Evolutionary conservation across 2,888 invertebrate genomes (phyloP).

Genomic region (Acholoe squamosa): DNA sequence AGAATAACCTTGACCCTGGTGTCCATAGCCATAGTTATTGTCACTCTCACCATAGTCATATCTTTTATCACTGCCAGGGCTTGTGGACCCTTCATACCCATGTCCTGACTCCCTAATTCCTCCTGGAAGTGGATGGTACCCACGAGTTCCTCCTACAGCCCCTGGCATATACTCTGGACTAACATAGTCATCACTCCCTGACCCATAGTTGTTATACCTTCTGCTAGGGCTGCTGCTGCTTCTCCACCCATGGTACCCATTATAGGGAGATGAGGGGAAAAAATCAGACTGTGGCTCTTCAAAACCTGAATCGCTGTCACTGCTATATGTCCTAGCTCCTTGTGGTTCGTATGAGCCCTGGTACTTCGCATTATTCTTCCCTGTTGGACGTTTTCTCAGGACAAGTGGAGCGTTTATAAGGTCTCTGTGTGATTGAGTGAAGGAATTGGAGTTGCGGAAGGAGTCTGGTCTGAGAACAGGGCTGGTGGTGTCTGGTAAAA

Average conservation of each 20-base stretch:
- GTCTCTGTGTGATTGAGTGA: not conserved
- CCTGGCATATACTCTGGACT: not conserved
- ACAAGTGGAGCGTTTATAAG: not conserved
- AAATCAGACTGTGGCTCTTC: not conserved
- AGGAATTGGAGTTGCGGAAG: constrained; percentile 14
- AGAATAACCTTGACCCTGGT: not conserved
- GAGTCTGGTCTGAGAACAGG: not conserved
- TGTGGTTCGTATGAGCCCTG: not conserved
- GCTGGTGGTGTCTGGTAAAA: too few relatives aligned
- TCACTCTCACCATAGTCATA: too few relatives aligned
- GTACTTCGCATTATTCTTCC: not conserved
- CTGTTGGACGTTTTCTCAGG: not conserved
- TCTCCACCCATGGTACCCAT: not conserved
- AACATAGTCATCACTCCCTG: not conserved
- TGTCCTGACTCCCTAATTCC: too few relatives aligned
- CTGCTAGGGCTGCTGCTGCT: not conserved
- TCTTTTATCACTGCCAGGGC: too few relatives aligned
- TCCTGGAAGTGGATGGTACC: not conserved
- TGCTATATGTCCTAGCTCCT: not conserved
- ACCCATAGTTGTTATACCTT: not conserved
- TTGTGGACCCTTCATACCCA: too few relatives aligned
- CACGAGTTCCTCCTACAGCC: not conserved
- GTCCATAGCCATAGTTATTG: not conserved
- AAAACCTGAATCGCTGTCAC: not conserved
- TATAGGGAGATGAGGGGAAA: too few relatives aligned